These are phyloP conservation scores for Smutsia temminckii DNA, from an alignment of 2,797 vertebrate species.

Conservation along the genomic window DNA sequence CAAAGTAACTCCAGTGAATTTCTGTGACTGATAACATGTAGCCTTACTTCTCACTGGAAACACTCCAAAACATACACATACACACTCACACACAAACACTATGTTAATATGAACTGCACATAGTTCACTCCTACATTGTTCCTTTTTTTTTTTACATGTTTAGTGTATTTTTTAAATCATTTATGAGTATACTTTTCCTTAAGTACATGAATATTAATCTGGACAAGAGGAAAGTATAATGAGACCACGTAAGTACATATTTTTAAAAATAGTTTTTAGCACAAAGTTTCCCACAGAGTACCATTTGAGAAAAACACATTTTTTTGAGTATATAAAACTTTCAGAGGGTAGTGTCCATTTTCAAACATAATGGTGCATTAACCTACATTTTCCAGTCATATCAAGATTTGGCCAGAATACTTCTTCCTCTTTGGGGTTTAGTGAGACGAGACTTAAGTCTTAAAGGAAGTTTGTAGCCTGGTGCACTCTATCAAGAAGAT, in stretches of 20 bases:
- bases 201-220: conserved; percentile 19
- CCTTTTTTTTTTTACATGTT: not conserved
- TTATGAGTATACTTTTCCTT: not conserved
- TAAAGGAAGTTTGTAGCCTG: not conserved
- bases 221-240: not conserved
- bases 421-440: not conserved
- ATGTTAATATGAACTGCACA: not conserved
- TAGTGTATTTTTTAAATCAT: not conserved
- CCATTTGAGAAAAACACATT: not conserved
- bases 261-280: conserved; percentile 31
- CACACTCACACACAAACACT: not conserved
- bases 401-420: not conserved
- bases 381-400: conserved; percentile 31
- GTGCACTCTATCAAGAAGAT: not conserved
- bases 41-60: not conserved
- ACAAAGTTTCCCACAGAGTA: not conserved
- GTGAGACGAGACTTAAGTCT: conserved; percentile 21
- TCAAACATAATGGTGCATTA: conserved; percentile 45
- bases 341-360: conserved; percentile 8
- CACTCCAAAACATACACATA: not conserved
- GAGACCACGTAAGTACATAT: not conserved
- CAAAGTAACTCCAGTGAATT: not conserved
- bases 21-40: not conserved
- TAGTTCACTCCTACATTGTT: not conserved
- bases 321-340: conserved; percentile 20